Base-by-base conservation (phyloP, 2,888 invertebrate genomes). In the Lasioglossum malachurum region DNA sequence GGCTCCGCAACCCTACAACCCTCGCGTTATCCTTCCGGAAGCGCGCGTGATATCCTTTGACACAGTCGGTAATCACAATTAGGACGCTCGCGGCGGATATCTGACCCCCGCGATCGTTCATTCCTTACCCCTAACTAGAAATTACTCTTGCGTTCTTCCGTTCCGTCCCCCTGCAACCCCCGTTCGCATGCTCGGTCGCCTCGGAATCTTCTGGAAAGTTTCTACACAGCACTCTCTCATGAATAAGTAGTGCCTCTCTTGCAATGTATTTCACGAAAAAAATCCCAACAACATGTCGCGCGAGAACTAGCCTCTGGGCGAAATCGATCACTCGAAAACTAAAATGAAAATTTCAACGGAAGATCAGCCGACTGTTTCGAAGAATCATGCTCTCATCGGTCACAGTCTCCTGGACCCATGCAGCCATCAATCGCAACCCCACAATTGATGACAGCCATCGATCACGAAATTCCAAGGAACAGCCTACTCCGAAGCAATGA, bases 11-110 rank as follows among this genome's bases (percentile, higher is more conserved):
- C 57, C 57, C 57, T 10, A 12, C 12, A n/a, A n/a, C 57, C 57
- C 57, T 8, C 12, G 57, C 57, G 46, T 31, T 73, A 73, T 31
- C 72, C 31, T 31, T 31, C 46, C 35, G 2, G 12, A 2, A n/a
- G 12, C n/a, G 14, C 41, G 4, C 71, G n/a, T n/a, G 71, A n/a
- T 71, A 71, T 71, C 71, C 38, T 71, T 71, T 71, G 71, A 71
- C 71, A 41, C n/a, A 41, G 69, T n/a, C 69, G 71, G 14, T 41
- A 71, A 71, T 71, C 38, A 71, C 71, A 71, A 41, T 71, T 71
- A 71, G 41, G 5, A n/a, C 38, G 12, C 35, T 38, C 67, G 23
- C 38, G 69, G 38, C 19, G 4, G 38, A 69, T 69, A 23, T 69
- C 38, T 23, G 69, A 38, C 31, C 35, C 31, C 23, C 35, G 67